Base-by-base conservation (phyloP, 2,888 invertebrate genomes). In the Nycteola revayana region DNA sequence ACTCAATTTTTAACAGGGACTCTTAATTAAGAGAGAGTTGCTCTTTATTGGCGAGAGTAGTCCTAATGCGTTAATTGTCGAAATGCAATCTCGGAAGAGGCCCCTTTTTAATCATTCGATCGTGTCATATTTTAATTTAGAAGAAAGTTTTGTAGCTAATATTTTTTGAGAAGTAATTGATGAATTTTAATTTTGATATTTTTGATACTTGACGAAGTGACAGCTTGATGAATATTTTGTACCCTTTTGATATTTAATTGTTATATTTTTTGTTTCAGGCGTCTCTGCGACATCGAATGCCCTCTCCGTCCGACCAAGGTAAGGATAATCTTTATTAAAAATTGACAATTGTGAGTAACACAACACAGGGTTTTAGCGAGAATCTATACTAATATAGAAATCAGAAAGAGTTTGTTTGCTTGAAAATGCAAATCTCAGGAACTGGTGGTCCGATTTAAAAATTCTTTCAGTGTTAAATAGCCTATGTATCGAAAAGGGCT, bases 1-100 rank as follows among this genome's bases (percentile, higher is more conserved):
- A 88, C 88, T 88, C 83, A 84, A 86, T 88, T 88, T 88, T 88
- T 87, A 88, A 86, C 83, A 75, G 83, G 77, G 74, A 72, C 82
- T 68, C 74, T 87, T 87, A 87, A 88, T 88, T 88, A 88, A 88
- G 83, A 78, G 76, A 79, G 77, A 81, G 77, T 69, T 74, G 70
- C 80, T 83, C 83, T 85, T 86, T 86, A 85, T 86, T 85, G 85
- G 83, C 79, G 71, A 75, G 75, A 71, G 74, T 69, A 76, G 71
- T 77, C 82, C 81, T 87, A 88, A 88, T 88, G 87, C 86, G 85
- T 87, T 88, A 87, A 88, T 87, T 88, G 88, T 88, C 74, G 78
- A 82, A 88, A 87, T 87, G 87, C 87, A 88, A 88, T 88, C 88
- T 83, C 70, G 68, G 68, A 66, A 68, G 72, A 71, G 74, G 73